A percentile compares a stretch with the other conserved stretches of the same genome.
Conservation (phyloP, 2,888 invertebrate genomes). For the Andrena fulva region DNA sequence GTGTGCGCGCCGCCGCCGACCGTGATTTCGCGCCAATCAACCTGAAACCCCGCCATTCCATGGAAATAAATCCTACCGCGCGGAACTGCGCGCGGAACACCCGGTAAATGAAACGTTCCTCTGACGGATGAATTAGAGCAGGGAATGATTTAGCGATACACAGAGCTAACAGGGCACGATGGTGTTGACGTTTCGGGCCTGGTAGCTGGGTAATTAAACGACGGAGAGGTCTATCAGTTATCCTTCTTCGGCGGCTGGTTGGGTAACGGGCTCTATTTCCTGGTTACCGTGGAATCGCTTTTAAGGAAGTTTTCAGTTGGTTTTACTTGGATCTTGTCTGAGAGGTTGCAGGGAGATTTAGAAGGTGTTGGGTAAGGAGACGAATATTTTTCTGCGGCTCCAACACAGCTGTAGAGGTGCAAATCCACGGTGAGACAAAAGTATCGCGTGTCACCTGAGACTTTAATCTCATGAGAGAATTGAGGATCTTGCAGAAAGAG, state of each 20-base stretch:
- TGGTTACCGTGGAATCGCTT: background rate
- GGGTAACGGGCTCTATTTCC: slow-evolving; percentile 13
- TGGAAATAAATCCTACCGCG: slow-evolving; percentile 48
- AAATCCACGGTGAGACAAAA: background rate
- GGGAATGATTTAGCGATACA: slow-evolving; percentile 34
- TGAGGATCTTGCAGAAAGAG: too few species aligned
- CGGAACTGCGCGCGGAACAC: slow-evolving; percentile 30
- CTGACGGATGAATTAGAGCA: slow-evolving; percentile 54
- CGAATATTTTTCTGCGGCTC: background rate
- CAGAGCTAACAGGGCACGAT: background rate
- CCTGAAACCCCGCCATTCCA: slow-evolving; percentile 47
- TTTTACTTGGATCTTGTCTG: background rate
- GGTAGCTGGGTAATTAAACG: slow-evolving; percentile 36
- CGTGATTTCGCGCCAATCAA: slow-evolving; percentile 62
- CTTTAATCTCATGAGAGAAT: too few species aligned
- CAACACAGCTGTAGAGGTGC: too few species aligned
- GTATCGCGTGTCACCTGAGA: background rate
- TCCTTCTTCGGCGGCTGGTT: background rate
- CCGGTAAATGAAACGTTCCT: slow-evolving; percentile 35
- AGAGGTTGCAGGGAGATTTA: background rate
- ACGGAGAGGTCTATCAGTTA: slow-evolving; percentile 30
- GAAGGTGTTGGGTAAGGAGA: background rate
- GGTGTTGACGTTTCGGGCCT: slow-evolving; percentile 3
- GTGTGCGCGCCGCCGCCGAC: slow-evolving; percentile 39
- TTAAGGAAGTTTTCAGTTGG: background rate